Evolutionary conservation across 2,888 invertebrate species (phyloP), one percentile per base, ranked within the genome.

Genomic region (Congeria kusceri): DNA sequence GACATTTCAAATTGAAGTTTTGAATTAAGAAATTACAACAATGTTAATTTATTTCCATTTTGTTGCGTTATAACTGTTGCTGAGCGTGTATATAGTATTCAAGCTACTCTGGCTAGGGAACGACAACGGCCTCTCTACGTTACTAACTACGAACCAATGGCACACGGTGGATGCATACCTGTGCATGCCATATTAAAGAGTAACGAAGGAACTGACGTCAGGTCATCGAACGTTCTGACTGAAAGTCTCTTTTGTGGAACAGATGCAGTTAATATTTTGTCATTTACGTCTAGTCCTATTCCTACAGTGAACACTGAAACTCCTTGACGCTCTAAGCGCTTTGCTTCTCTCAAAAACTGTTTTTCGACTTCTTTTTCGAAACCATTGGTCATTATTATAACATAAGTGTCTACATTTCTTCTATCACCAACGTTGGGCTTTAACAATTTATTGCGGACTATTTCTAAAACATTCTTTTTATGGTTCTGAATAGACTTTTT

Each of bases 381-480:
- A 39, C 92, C 92, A 73, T 91, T 90, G 0, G 90, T 88, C 27
- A 91, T 76, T 25, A 91, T 64, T 15, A 91, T 64, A n/a, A 83
- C 80, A 20, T 90, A 74, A 62, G 88, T 84, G 7, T 77, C 76
- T 1, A 84, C 86, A 39, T 71, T 71, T 9, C 66, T 56, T 18
- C 88, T 63, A 63, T 88, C 88, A 5, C 89, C 89, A 29, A 74
- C 66, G 13, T 29, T 61, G n/a, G 58, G 65, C 25, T 29, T 63
- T 61, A 88, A 88, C 80, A 88, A 79, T 46, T 77, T 61, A 23
- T 67, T 66, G 5, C 84, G 69, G 75, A 85, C 75, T 18, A 59
- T 57, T 29, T 75, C 59, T 7, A 89, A 61, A 27, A 82, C 88
- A 23, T 78, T 80, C 0, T 80, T 83, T 3, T 85, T 87, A 65